Conservation (phyloP, 92 coral and sea anemone genomes). For the Phymanthus crucifer region DNA sequence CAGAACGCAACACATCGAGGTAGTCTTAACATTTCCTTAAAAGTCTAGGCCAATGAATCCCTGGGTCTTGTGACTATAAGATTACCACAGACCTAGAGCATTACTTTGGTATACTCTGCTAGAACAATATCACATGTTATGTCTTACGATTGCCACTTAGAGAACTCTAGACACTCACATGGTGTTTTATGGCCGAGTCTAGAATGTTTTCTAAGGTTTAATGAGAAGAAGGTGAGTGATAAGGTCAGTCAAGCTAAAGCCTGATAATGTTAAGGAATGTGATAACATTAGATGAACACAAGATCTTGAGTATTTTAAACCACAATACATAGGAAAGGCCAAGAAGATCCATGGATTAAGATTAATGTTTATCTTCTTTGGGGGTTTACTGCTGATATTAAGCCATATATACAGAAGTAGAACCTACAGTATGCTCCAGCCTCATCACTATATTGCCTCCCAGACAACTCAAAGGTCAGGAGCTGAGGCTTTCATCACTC, state of each 20-base stretch:
- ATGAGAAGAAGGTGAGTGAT: background rate
- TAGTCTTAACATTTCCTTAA: too few relatives aligned
- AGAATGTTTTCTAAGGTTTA: background rate
- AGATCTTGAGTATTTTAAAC: slow-evolving; percentile 8
- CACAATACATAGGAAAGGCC: slow-evolving; percentile 15
- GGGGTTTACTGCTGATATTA: background rate
- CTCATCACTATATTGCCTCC: background rate
- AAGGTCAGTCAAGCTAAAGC: background rate
- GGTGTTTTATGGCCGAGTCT: background rate
- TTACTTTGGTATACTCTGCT: too few relatives aligned
- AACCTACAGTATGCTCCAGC: background rate
- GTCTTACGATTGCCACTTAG: too few relatives aligned
- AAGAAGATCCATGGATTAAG: background rate
- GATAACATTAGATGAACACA: slow-evolving; percentile 26
- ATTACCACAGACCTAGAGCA: too few relatives aligned
- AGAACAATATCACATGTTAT: too few relatives aligned
- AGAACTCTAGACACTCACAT: background rate
- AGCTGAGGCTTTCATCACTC: too few relatives aligned
- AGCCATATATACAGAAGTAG: background rate
- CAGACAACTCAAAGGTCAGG: background rate
- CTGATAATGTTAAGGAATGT: slow-evolving; percentile 10
- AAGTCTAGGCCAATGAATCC: too few relatives aligned
- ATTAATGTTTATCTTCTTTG: background rate
- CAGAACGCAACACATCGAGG: too few relatives aligned
- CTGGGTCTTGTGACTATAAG: too few relatives aligned